Conservation (phyloP, 1,140 invertebrate species). For the Parapsyche elsis region DNA sequence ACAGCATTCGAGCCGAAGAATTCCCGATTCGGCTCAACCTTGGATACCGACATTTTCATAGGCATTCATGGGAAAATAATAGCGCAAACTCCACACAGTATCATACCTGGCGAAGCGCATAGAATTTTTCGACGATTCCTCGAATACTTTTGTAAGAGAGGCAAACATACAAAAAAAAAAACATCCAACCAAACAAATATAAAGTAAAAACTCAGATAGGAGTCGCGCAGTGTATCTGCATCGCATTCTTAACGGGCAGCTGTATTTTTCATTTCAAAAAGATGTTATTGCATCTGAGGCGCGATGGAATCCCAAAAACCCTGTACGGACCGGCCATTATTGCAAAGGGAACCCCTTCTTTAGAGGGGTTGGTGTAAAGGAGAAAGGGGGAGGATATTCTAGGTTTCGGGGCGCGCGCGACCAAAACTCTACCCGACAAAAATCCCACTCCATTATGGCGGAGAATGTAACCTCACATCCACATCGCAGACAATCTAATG, state of each 20-base stretch:
- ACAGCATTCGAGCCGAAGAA: too few relatives aligned
- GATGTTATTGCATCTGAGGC: slow-evolving; percentile 31
- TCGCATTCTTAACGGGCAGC: slow-evolving; percentile 18
- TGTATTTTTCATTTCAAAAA: slow-evolving; percentile 30
- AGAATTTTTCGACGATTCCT: too few relatives aligned
- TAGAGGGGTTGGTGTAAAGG: background rate
- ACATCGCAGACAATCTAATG: slow-evolving; percentile 56
- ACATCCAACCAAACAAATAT: too few relatives aligned
- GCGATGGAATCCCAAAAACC: slow-evolving; percentile 26
- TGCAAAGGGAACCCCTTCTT: slow-evolving; percentile 2
- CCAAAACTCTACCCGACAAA: slow-evolving; percentile 51
- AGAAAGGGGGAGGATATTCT: background rate
- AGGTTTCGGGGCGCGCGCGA: slow-evolving; percentile 19
- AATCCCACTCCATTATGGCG: slow-evolving; percentile 56
- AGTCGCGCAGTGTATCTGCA: background rate
- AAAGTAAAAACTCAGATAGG: background rate
- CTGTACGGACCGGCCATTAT: slow-evolving; percentile 8
- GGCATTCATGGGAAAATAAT: too few relatives aligned
- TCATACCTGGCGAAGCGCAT: too few relatives aligned
- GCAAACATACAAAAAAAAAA: too few relatives aligned
- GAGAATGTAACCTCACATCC: slow-evolving; percentile 56
- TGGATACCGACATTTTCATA: too few relatives aligned
- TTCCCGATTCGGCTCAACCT: too few relatives aligned
- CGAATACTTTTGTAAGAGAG: too few relatives aligned
- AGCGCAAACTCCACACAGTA: too few relatives aligned